Evolutionary conservation across 2,797 vertebrate species (phyloP).

Genomic region (Natrix natrix): DNA sequence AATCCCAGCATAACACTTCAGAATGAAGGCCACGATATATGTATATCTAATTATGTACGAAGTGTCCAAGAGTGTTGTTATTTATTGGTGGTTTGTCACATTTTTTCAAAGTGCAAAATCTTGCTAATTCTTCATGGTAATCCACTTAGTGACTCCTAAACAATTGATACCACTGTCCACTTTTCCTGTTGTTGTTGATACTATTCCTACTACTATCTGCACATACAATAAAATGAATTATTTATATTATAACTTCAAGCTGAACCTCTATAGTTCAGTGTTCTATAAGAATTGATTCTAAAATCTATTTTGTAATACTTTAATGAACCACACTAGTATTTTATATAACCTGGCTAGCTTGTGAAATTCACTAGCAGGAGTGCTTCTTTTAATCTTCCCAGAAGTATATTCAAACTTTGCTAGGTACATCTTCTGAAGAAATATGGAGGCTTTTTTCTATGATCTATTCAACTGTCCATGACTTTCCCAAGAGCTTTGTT

Average conservation of each 20-base stretch:
- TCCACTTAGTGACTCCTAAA: too few relatives aligned
- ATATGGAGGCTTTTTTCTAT: neutral
- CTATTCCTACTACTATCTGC: neutral
- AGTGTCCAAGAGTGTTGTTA: neutral
- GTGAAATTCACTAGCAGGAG: neutral
- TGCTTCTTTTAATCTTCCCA: neutral
- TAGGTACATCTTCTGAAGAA: neutral
- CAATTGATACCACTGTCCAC: neutral
- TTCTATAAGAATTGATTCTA: neutral
- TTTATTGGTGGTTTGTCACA: neutral
- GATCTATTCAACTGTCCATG: neutral
- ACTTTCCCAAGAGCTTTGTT: neutral
- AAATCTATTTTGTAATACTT: neutral
- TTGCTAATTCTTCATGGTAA: neutral
- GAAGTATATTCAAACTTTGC: neutral
- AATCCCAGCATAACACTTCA: neutral
- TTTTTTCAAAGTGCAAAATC: neutral
- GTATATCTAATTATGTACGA: neutral
- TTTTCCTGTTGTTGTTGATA: neutral
- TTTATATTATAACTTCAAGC: neutral
- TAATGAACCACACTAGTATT: neutral
- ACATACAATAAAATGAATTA: neutral
- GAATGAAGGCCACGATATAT: neutral
- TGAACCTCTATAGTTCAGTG: neutral
- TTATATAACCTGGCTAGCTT: neutral